Base-by-base conservation (phyloP, 2,113 vertebrate species). In the Sylvilagus bachmani region DNA sequence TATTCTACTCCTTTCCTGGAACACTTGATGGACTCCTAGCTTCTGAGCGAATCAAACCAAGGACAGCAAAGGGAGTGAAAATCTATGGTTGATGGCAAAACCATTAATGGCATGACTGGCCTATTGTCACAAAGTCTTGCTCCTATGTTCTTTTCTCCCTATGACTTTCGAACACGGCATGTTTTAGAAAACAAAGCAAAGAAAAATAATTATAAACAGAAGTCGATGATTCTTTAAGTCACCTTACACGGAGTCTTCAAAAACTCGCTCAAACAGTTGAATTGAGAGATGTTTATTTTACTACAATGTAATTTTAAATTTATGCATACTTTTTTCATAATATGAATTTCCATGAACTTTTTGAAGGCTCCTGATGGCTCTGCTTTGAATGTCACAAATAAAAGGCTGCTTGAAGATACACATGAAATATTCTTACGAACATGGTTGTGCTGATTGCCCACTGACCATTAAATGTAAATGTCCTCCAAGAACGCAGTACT, bases 1-100 rank as follows among this genome's bases (percentile, higher is more conserved):
- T 82, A 93, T 94, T 88, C 62, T 75, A 31, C 67, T 81, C 58
- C 73, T 94, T 86, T 51, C 19, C 44, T 31, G 29, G 24, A 90
- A 49, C 16, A n/a, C 62, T 70, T 75, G 33, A n/a, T 93, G 27
- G 12, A 44, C 58, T 91, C 62, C 86, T 29, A 51, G 12, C 24
- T 33, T 67, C 36, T 36, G 29, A 62, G 66, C 4, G 55, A 90
- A 78, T 79, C 14, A 75, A 96, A 79, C 64, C 44, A 64, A 53
- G 12, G 19, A 10, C 53, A 33, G 24, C n/a, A 17, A 79, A 78
- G 1, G 22, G 77, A n/a, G 7, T 17, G 21, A 80, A 82, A 31
- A 14, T 9, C 71, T 33, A 24, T 1, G 1, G 3, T 10, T 36
- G 29, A 62, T 87, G 38, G 27, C 9, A 9, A 38, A 21, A 38